Percentiles rank a stretch among this genome's conserved stretches.
Evolutionary conservation across 2,888 invertebrate genomes (phyloP).

Genomic region (Ennomos erosarius): DNA sequence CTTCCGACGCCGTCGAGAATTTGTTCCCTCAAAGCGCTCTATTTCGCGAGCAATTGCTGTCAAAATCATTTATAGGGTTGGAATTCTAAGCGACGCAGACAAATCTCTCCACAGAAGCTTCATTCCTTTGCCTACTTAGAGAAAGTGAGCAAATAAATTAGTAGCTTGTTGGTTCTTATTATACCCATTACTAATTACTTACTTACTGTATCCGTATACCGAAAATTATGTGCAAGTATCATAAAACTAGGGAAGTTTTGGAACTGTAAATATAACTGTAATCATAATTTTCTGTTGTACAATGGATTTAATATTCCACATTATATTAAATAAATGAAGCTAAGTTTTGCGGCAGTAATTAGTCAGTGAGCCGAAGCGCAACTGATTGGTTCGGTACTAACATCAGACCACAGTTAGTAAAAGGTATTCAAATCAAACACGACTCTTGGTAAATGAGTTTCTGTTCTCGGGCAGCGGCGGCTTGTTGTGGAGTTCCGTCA

Average conservation of each 20-base stretch:
- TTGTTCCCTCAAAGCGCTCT: conserved; percentile 35
- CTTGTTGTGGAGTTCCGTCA: conserved; percentile 13
- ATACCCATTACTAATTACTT: too few species aligned
- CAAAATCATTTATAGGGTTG: conserved; percentile 34
- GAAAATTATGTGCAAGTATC: too few species aligned
- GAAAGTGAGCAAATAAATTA: conserved; percentile 16
- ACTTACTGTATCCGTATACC: too few species aligned
- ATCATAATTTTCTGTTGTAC: too few species aligned
- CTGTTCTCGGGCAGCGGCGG: conserved; percentile 1
- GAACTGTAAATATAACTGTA: too few species aligned
- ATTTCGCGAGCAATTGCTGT: conserved; percentile 35
- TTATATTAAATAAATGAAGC: too few species aligned
- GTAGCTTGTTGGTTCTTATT: conserved; percentile 1
- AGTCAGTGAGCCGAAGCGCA: too few species aligned
- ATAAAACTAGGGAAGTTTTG: too few species aligned
- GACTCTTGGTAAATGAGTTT: conserved; percentile 5
- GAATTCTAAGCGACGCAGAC: conserved; percentile 22
- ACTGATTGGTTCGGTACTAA: background rate
- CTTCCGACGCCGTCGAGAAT: conserved; percentile 16
- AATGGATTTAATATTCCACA: too few species aligned
- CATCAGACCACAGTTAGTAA: conserved; percentile 2
- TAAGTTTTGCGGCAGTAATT: too few species aligned
- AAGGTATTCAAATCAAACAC: background rate
- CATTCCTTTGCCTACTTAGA: conserved; percentile 12
- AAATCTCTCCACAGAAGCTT: conserved; percentile 11